These are phyloP conservation scores for Leucoraja erinaceus DNA, from an alignment of 2,113 vertebrate genomes.

Conservation along the genomic window DNA sequence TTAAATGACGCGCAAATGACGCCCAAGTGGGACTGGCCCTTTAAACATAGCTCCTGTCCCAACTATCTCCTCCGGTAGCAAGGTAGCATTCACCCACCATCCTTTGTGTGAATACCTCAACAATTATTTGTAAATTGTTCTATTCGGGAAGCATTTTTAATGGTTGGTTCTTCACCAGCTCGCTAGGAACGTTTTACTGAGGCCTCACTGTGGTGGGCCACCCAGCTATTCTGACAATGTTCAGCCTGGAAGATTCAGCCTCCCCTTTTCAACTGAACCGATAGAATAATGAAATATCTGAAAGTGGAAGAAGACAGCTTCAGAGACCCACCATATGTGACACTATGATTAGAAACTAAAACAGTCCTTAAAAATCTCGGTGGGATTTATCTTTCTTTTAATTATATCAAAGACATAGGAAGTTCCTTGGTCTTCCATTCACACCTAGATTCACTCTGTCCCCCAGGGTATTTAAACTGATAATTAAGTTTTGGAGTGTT, in stretches of 20 bases:
- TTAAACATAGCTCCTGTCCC: too few relatives aligned
- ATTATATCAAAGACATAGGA: not conserved
- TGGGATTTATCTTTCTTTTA: not conserved
- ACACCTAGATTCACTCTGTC: not conserved
- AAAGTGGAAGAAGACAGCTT: not conserved
- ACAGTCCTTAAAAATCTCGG: conserved; percentile 19
- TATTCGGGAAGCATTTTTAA: too few relatives aligned
- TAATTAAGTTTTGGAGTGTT: conserved; percentile 33
- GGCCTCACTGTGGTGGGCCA: not conserved
- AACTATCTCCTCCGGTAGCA: too few relatives aligned
- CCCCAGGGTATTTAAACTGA: not conserved
- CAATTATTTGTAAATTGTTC: too few relatives aligned
- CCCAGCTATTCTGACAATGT: not conserved
- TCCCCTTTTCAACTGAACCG: not conserved
- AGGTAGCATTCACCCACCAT: too few relatives aligned
- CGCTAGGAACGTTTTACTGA: not conserved
- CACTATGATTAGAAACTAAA: not conserved
- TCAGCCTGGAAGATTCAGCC: not conserved
- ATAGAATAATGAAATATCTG: not conserved
- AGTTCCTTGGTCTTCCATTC: not conserved
- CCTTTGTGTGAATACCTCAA: too few relatives aligned
- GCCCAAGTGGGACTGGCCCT: too few relatives aligned
- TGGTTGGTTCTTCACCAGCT: too few relatives aligned
- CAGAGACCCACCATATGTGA: not conserved
- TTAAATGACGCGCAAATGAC: too few relatives aligned